Base-by-base conservation (phyloP, 2,888 invertebrate species). In the Drosophila cracens region DNA sequence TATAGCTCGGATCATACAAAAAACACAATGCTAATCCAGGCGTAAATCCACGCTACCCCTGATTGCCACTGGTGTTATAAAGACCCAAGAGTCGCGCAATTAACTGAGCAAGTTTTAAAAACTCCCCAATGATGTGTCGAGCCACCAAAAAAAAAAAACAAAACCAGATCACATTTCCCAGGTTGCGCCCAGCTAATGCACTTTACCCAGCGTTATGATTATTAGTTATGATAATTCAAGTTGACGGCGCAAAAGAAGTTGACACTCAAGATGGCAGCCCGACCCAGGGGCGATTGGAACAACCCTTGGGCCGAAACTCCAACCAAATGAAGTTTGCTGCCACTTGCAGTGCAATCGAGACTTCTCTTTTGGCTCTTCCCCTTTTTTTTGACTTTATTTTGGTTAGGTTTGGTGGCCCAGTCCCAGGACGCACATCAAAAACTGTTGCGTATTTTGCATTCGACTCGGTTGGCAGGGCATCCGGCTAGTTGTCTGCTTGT, bases 381-480 rank as follows among this genome's bases (percentile, higher is more conserved):
- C 8, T 21, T 10, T 33, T 56, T 52, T 53, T 48, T 33, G 8
- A 33, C 34, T 6, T 13, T n/a, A 25, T 66, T 48, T 36, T 31
- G 27, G 43, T 70, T 40, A 57, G 33, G 33, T 33, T 33, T 33
- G 33, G 53, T 53, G 66, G 33, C 64, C 16, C 69, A 51, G 64
- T 86, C 90, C 87, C 87, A 66, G 72, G 75, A 67, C 87, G 87
- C 81, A 76, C 87, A 90, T 90, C 83, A 90, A 90, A 83, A 87
- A 87, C 86, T 87, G 86, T 87, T 87, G 86, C 86, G 90, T 89
- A 89, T 89, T 87, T 85, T 81, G 84, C 84, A 86, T 82, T 85
- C 60, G 84, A 69, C 52, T 68, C 66, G 54, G 54, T 52, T 67
- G 77, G 66, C 77, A 63, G 51, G 48, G 59, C 77, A 72, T 81